These are phyloP conservation scores for Trichoplusia ni DNA, from an alignment of 1,140 invertebrate species.

Conservation along the genomic window DNA sequence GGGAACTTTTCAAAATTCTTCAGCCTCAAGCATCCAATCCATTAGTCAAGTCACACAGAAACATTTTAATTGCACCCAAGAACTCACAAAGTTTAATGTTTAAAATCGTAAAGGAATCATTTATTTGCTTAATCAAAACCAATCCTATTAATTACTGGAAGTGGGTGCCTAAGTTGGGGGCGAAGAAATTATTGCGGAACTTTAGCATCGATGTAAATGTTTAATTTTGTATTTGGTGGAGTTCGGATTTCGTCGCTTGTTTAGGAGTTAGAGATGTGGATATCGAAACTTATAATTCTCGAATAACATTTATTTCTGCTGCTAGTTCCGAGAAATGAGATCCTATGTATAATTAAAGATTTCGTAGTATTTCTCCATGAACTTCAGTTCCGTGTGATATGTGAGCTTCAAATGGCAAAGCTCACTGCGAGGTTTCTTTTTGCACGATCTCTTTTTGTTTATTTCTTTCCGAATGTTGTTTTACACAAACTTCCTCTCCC, in stretches of 20 bases:
- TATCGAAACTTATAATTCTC: too few species aligned
- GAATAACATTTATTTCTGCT: too few species aligned
- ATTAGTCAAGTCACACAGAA: slow-evolving; percentile 22
- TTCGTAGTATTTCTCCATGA: too few species aligned
- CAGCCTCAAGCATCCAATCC: background rate
- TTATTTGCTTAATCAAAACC: slow-evolving; percentile 30
- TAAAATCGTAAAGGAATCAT: slow-evolving; percentile 32
- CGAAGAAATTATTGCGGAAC: slow-evolving; percentile 25
- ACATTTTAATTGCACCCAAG: slow-evolving; percentile 19
- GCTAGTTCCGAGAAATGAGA: too few species aligned
- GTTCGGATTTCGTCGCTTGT: slow-evolving; percentile 15
- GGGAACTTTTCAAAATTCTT: background rate
- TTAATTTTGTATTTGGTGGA: slow-evolving; percentile 26
- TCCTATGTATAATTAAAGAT: too few species aligned
- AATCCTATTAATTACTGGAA: slow-evolving; percentile 26
- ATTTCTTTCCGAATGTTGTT: too few species aligned
- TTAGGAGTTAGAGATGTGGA: background rate
- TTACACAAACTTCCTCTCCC: too few species aligned
- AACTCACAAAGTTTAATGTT: slow-evolving; percentile 16
- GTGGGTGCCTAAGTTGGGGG: slow-evolving; percentile 24
- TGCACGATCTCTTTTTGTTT: too few species aligned
- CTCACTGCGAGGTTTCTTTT: too few species aligned
- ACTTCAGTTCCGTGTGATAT: too few species aligned
- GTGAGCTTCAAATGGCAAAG: too few species aligned
- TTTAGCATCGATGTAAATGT: slow-evolving; percentile 25